Evolutionary conservation across 1,140 invertebrate genomes (phyloP).

Genomic region (Tribolium castaneum): DNA sequence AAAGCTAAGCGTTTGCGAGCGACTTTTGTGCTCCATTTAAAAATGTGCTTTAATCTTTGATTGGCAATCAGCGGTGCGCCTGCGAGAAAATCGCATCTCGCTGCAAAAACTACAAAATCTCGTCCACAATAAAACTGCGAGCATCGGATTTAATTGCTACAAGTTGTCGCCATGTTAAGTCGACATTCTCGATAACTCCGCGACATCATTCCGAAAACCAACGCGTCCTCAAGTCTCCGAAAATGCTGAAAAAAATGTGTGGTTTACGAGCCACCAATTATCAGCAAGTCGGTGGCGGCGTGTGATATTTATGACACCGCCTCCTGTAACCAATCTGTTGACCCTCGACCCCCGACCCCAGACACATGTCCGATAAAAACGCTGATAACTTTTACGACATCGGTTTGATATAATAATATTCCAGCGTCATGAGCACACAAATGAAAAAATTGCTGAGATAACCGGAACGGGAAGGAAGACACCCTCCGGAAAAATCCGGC

Average conservation of each 20-base stretch:
- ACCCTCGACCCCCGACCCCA: conserved; percentile 2
- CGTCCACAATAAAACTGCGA: background rate
- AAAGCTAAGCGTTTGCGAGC: too few relatives aligned
- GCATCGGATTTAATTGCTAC: background rate
- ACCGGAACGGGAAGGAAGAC: background rate
- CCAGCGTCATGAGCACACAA: background rate
- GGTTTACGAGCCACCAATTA: conserved; percentile 6
- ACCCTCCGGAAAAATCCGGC: background rate
- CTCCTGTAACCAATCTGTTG: conserved; percentile 20
- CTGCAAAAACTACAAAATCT: background rate
- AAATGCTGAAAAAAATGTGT: background rate
- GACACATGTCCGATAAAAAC: conserved; percentile 6
- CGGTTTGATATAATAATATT: background rate
- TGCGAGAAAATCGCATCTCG: too few relatives aligned
- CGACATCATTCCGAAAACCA: background rate
- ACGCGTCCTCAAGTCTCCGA: too few relatives aligned
- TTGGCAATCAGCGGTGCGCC: too few relatives aligned
- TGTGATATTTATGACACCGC: conserved; percentile 33
- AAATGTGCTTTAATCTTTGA: too few relatives aligned
- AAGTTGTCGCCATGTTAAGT: background rate
- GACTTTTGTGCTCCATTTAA: too few relatives aligned
- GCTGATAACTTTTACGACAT: conserved; percentile 22
- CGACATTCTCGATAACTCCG: background rate
- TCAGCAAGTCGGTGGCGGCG: conserved; percentile 21
- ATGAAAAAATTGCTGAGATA: conserved; percentile 12